Base-by-base conservation (phyloP, 2,888 invertebrate species). In the Tachina grossa region DNA sequence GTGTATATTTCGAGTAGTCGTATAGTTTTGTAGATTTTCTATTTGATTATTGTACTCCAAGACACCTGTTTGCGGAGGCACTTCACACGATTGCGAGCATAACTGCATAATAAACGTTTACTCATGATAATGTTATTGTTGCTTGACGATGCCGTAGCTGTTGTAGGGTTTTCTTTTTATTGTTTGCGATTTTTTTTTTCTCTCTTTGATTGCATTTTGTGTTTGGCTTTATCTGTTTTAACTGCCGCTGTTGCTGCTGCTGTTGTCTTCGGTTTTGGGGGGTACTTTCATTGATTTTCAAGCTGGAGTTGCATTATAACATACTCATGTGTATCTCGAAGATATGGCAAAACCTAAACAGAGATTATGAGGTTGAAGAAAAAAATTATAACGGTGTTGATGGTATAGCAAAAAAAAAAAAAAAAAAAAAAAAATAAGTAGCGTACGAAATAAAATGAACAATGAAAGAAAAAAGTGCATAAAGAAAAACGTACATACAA, bases 201-300 rank as follows among this genome's bases (percentile, higher is more conserved):
- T 80, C n/a, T 71, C 59, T 45, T 59, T n/a, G n/a, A n/a, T 41
- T 59, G 8, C 43, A 49, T 55, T 55, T 68, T 82, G n/a, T 55
- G 49, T 41, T 22, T 65, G 69, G n/a, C 14, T 61, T 43, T 47
- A 39, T 31, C 10, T 43, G 8, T 72, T 59, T 49, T 57, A 71
- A 51, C n/a, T 57, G 55, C 57, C 59, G 43, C 41, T 71, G n/a
- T 43, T 63, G 39, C 10, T 65, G 77, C 53, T 66, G 65, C 53
- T 43, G 55, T n/a, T 72, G 49, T 57, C 53, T 83, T 83, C 72
- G 71, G 71, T 76, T 85, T 84, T 85, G 79, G 79, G 79, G 81
- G 75, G 80, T 85, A 85, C 85, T 85, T 85, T 85, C 85, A 85
- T 85, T 85, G 85, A 85, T 85, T 85, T 83, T 66, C 16, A 61